These are phyloP conservation scores for Drosophila robusta DNA, from an alignment of 2,888 invertebrate genomes.

Conservation along the genomic window DNA sequence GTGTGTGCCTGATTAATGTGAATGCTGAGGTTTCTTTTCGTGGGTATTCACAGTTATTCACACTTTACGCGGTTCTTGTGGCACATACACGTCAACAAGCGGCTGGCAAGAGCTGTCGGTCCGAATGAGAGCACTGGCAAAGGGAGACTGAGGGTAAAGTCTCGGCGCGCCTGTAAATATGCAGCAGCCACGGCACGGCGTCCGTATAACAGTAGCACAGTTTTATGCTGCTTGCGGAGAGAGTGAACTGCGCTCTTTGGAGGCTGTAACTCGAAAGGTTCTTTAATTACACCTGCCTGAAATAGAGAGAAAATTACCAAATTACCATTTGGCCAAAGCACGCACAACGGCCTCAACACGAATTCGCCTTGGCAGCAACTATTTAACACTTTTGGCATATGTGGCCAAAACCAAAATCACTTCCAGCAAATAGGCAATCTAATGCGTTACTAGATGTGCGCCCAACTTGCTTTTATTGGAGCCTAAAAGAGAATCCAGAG, in stretches of 20 bases:
- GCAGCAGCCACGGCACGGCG: slow-evolving; percentile 49
- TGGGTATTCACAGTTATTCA: slow-evolving; percentile 1
- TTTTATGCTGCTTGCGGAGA: background rate
- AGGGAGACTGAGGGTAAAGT: slow-evolving; percentile 62
- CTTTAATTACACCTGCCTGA: slow-evolving; percentile 38
- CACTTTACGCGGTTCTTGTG: slow-evolving; percentile 61
- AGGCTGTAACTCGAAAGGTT: slow-evolving; percentile 24
- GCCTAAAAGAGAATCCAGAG: background rate
- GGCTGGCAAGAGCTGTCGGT: slow-evolving; percentile 45
- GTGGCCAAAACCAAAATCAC: slow-evolving; percentile 38
- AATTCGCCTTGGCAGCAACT: slow-evolving; percentile 30
- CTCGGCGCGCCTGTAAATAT: slow-evolving; percentile 63
- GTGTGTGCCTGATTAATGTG: slow-evolving; percentile 52
- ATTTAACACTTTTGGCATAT: slow-evolving; percentile 49
- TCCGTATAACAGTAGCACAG: slow-evolving; percentile 60
- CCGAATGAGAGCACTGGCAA: slow-evolving; percentile 71
- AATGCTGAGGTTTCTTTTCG: slow-evolving; percentile 32
- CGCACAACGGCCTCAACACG: slow-evolving; percentile 33
- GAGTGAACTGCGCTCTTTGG: slow-evolving; percentile 16
- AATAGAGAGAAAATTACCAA: slow-evolving; percentile 42
- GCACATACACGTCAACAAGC: slow-evolving; percentile 34
- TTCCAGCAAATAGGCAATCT: slow-evolving; percentile 46
- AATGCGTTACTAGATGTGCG: too few relatives aligned
- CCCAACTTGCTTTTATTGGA: slow-evolving; percentile 57
- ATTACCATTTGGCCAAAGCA: slow-evolving; percentile 50